Percentiles rank a stretch among this genome's conserved stretches.
Conservation (phyloP, 2,797 vertebrate genomes). For the Phrynocephalus guinanensis region DNA sequence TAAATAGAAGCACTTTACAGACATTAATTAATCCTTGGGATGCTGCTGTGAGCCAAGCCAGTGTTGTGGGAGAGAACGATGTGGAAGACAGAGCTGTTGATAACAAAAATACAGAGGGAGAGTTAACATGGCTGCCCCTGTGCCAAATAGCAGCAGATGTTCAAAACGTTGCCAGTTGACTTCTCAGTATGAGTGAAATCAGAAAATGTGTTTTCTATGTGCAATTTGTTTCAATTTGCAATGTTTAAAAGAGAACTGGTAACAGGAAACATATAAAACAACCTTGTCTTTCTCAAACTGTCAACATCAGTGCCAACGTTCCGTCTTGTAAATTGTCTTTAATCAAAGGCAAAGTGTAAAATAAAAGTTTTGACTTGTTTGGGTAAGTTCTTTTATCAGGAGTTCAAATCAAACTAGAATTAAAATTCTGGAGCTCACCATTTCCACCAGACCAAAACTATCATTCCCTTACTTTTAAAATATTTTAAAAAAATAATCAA, state of each 20-base stretch:
- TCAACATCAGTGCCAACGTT: slow-evolving; percentile 7
- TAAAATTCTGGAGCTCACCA: background rate
- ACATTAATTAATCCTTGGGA: slow-evolving; percentile 12
- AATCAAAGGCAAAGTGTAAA: background rate
- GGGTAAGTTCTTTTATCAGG: background rate
- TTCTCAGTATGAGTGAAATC: slow-evolving; percentile 30
- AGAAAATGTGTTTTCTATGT: slow-evolving; percentile 28
- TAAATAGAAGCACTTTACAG: slow-evolving; percentile 40
- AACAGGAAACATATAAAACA: slow-evolving; percentile 38
- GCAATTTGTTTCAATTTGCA: slow-evolving; percentile 40
- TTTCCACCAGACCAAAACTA: background rate
- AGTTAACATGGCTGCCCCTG: slow-evolving; percentile 20
- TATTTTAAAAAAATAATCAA: no score
- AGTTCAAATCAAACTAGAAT: background rate
- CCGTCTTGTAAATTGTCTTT: slow-evolving; percentile 17
- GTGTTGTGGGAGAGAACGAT: background rate
- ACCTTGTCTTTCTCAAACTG: background rate
- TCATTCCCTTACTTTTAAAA: no score
- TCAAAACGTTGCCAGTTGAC: slow-evolving; percentile 38
- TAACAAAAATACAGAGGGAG: slow-evolving; percentile 11
- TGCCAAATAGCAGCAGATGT: slow-evolving; percentile 46
- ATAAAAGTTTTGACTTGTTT: background rate
- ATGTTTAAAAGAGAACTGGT: slow-evolving; percentile 28
- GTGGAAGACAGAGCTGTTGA: slow-evolving; percentile 27
- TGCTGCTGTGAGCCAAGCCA: background rate